Evolutionary conservation across 2,113 vertebrate genomes (phyloP), one percentile per base, ranked within the genome.

Genomic region (Oryzias celebensis): DNA sequence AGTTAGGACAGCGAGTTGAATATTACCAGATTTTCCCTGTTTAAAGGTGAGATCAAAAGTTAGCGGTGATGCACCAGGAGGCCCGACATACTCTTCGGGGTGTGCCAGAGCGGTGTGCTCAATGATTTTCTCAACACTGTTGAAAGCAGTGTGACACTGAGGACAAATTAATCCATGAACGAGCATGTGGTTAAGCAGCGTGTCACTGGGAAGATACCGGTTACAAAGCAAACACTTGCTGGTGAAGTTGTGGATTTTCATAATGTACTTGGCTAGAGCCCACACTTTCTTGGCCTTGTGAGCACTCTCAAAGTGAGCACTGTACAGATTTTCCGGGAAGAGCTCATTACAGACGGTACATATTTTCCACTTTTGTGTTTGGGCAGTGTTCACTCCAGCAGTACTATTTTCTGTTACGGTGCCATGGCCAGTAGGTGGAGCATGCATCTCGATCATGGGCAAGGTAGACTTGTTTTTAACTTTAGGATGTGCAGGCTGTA

Each of bases 221-320:
- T 98, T 99, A 91, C 97, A 99, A 85, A 98, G 96, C 83, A 99
- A 93, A 91, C 97, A 99, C 92, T 98, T 98, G 90, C 97, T 99
- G 72, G 97, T 98, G 70, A 99, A 99, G 88, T 97, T 98, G 89
- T 98, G 96, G 86, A 99, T 99, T 90, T 98, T 98, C 96, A 98
- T 96, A 58, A 99, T 98, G 80, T 98, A 98, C 87, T 97, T 99
- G 58, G 97, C 97, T 71, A 97, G 93, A 0, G 96, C 96, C 55
- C 95, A 95, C 65, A 99, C 94, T 91, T 95, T 98, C 86, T 97
- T 96, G 0, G 96, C 95, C 89, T 98, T 98, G 88, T 99, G 96
- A 53, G 96, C 96, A 73, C 94, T 98, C 82, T 98, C 96, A 68
- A 98, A 97, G 87, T 99, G 97, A 79, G 95, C 93, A 7, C 94